Evolutionary conservation across 2,113 vertebrate genomes (phyloP), one percentile per base, ranked within the genome.

Genomic region (Bungarus multicinctus): DNA sequence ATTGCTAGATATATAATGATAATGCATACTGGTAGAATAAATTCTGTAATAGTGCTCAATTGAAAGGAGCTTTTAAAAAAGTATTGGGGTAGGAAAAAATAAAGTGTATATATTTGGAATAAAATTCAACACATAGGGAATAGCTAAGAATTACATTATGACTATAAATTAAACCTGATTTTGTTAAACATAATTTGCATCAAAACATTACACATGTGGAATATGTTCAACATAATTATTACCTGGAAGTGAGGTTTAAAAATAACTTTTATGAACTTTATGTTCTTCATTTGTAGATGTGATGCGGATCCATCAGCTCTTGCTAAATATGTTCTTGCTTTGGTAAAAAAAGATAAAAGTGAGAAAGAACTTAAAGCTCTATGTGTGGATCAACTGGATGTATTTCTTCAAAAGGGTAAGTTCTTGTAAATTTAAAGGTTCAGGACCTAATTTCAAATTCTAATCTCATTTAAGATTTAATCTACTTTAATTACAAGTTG

Each of bases 331-430:
- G 99, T 99, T 95, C 98, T 99, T 96, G 99, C 99, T 94, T 97
- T 99, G 97, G 99, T 99, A 95, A 99, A 99, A 97, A 99, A 99
- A 94, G 99, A 99, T 97, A 99, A 99, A 98, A 99, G 97, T 93
- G 99, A 99, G 95, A 99, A 99, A 96, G 99, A 99, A 85, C 97
- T 99, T 92, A 99, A 99, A 97, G 99, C 99, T 54, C 97, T 99
- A 90, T 99, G 99, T 97, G 98, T 99, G 95, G 99, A 99, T 98
- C 99, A 99, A 95, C 97, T 99, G 96, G 99, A 99, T 98, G 99
- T 99, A 91, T 99, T 99, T 97, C 99, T 99, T 94, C 99, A 99
- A 96, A 99, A 99, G 98, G 99, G 99, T 99, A 97, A 91, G 89
- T 34, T 39, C 54, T 87, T 60, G 30, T 50, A 18, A 94, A 87